Conservation (phyloP, 1,140 invertebrate genomes). For the Triops cancriformis region DNA sequence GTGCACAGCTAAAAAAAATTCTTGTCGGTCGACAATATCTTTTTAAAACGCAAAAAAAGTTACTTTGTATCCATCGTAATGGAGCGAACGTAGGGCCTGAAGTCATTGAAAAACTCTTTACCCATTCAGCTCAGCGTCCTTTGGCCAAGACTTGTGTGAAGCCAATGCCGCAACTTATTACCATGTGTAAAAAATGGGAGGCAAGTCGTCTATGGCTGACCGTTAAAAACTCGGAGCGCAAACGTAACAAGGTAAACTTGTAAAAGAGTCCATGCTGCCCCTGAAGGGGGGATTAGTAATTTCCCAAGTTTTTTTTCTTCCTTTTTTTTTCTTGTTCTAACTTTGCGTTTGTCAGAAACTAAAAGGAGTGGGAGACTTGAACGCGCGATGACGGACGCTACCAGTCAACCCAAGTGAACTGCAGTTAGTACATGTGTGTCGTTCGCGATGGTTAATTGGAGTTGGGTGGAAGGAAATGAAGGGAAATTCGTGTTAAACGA, state of each 20-base stretch:
- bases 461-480: not conserved
- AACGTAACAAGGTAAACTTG: no score
- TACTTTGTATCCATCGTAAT: no score
- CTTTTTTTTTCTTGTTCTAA: no score
- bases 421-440: no score
- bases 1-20: not conserved
- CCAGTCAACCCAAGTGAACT: no score
- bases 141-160: not conserved
- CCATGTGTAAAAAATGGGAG: slow-evolving; percentile 13
- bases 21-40: not conserved
- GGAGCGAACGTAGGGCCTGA: not conserved
- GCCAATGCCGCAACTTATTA: not conserved
- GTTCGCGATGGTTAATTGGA: not conserved
- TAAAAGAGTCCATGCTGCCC: no score
- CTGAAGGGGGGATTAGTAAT: no score
- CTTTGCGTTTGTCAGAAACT: no score
- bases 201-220: not conserved
- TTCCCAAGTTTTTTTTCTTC: no score
- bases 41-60: not conserved
- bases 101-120: slow-evolving; percentile 3
- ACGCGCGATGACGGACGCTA: no score
- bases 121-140: not conserved
- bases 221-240: not conserved
- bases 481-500: not conserved
- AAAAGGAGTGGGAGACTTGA: not conserved